Evolutionary conservation across 2,113 vertebrate species (phyloP), one percentile per base, ranked within the genome.

Genomic region (Glaucomys volans): DNA sequence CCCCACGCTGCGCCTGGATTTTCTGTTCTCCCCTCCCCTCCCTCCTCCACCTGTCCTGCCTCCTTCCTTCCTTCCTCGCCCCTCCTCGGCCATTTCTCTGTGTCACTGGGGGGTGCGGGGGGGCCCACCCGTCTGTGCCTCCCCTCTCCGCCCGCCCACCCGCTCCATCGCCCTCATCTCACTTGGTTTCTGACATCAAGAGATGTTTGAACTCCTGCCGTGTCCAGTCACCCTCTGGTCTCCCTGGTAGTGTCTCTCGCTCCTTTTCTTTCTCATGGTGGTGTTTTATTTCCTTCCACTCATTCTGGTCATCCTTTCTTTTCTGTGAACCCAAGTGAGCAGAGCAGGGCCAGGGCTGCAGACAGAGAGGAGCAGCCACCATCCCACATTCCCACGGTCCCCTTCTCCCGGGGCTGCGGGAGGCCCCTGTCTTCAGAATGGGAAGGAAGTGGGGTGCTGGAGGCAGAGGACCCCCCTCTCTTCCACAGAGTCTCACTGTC

Each of bases 141-240:
- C 69, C 66, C 79, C 35, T 66, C 52, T 8, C 77, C 0, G 3
- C 54, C 42, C 40, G 11, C 57, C 88, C 59, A 35, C 30, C 17
- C 66, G 9, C 47, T 69, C 94, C 93, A 74, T 88, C 6, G 2
- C 72, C 95, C 80, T 90, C 96, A 97, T 96, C 72, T 87, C 96
- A 83, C 95, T 97, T 98, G 97, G 97, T 97, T 98, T 98, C 98
- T 98, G 96, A 97, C 96, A 98, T 98, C 97, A 81, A 96, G 77
- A 96, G 97, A 97, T 97, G 97, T 97, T 97, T 86, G 89, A 94
- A 92, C 96, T 97, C 96, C 96, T 97, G 97, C 97, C 97, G 96
- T 94, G 97, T 96, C 80, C 91, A 87, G 69, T 94, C 95, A 77
- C 72, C 84, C 40, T 91, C 71, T 94, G 22, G n/a, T 97, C 96